Conservation (phyloP, 1,140 invertebrate genomes). For the Augochlora pura region DNA sequence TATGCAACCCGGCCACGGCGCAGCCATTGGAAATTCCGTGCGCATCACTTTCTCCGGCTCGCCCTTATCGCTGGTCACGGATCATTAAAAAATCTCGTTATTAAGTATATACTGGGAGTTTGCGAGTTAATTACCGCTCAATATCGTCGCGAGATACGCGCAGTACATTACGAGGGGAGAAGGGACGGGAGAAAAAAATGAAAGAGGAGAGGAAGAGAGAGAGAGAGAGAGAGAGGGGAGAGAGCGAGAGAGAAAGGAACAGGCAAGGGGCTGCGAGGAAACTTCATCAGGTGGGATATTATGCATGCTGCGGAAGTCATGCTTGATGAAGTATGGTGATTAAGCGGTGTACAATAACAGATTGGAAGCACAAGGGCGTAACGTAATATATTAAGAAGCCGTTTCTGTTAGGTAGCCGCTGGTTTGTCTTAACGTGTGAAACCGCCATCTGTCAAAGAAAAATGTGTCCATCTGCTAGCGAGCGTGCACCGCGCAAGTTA, state of each 20-base stretch:
- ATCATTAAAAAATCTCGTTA: constrained; percentile 46
- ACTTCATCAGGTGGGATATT: constrained; percentile 50
- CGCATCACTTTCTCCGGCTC: not conserved
- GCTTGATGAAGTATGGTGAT: constrained; percentile 59
- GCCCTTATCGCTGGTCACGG: constrained; percentile 20
- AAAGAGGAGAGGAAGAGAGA: not conserved
- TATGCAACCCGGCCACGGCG: too few species aligned
- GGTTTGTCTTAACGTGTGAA: constrained; percentile 56
- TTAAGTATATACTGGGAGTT: constrained; percentile 13
- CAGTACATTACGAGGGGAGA: not conserved
- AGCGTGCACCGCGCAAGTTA: not conserved
- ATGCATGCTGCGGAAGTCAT: constrained; percentile 45
- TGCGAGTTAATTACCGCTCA: constrained; percentile 33
- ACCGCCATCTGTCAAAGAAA: constrained; percentile 53
- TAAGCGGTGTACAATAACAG: constrained; percentile 56
- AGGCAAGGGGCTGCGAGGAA: constrained; percentile 4
- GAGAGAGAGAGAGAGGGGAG: not conserved
- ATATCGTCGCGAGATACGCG: constrained; percentile 41
- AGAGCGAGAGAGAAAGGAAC: not conserved
- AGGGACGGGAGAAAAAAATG: not conserved
- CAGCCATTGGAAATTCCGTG: not conserved
- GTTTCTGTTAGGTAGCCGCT: constrained; percentile 46
- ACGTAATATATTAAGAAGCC: constrained; percentile 59
- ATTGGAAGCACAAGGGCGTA: constrained; percentile 53
- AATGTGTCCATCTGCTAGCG: constrained; percentile 44